Base-by-base conservation (phyloP, 2,113 vertebrate genomes). In the Oriolus oriolus region DNA sequence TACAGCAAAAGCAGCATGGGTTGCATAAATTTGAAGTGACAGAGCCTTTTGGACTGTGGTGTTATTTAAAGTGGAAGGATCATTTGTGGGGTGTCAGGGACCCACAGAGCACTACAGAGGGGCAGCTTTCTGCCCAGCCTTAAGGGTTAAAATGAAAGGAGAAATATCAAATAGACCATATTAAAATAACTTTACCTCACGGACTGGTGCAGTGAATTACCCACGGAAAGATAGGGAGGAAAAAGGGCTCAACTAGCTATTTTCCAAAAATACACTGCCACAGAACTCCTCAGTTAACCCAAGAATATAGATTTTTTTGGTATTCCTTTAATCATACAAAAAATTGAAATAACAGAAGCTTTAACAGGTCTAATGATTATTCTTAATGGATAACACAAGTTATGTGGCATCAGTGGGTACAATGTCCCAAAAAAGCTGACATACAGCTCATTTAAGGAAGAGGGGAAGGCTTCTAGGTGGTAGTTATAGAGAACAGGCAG, bases 11-110 rank as follows among this genome's bases (percentile, higher is more conserved):
- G 75, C 66, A 70, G 70, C 37, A 64, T 7, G 41, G 41, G 44
- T n/a, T 94, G 87, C 84, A 94, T 85, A 95, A 94, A 96, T 96
- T 45, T 90, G 82, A 93, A 87, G 28, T 85, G 90, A 94, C 85
- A 76, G 45, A 69, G 68, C 73, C 47, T 90, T 89, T 64, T 75
- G 56, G 87, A 71, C 31, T 64, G 24, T 10, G 49, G 52, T 68
- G 56, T 52, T 84, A 87, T 70, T 84, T 87, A 81, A 95, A 94
- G 63, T 35, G 44, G 50, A 50, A 73, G 30, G 76, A 79, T 52
- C 64, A 53, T 84, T 23, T 56, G 26, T 1, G 24, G 28, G 17
- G 6, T 86, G 35, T 35, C 21, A 76, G 54, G 26, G 28, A 88
- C 35, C n/a, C 23, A 16, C 0, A 19, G 18, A 76, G 31, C 27